Conservation (phyloP, 2,797 vertebrate genomes). For the Gymnocypris eckloni region DNA sequence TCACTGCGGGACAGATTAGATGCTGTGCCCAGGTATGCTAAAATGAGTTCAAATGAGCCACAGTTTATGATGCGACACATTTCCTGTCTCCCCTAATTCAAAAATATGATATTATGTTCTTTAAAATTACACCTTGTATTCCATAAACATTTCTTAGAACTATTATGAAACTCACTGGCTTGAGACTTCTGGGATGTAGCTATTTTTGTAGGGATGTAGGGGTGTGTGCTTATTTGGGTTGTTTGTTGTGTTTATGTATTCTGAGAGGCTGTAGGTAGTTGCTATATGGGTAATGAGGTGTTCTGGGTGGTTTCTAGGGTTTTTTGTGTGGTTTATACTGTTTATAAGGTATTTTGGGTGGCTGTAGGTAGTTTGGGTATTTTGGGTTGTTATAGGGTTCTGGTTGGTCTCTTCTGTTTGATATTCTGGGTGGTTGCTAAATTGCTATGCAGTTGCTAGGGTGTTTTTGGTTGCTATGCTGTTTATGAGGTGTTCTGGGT, state of each 20-base stretch:
- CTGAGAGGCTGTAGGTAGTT: not conserved
- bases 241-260: not conserved
- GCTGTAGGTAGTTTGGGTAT: not conserved
- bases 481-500: too few species aligned
- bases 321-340: too few species aligned
- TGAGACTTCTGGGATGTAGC: not conserved
- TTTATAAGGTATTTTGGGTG: too few species aligned
- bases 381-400: not conserved
- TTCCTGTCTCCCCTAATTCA: not conserved
- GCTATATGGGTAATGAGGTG: not conserved
- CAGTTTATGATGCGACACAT: conserved; percentile 10
- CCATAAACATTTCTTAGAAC: not conserved
- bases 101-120: not conserved
- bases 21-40: not conserved
- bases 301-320: not conserved
- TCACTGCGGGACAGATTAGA: conserved; percentile 20
- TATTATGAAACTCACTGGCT: not conserved
- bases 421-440: too few species aligned
- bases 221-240: not conserved
- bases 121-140: not conserved
- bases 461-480: not conserved
- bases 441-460: not conserved
- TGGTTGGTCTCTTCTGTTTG: too few species aligned
- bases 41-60: not conserved
- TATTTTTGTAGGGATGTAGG: too few species aligned